phyloP scores from a whole-genome alignment of 1,140 invertebrate species.

The Venustaconcha ellipsiformis region DNA sequence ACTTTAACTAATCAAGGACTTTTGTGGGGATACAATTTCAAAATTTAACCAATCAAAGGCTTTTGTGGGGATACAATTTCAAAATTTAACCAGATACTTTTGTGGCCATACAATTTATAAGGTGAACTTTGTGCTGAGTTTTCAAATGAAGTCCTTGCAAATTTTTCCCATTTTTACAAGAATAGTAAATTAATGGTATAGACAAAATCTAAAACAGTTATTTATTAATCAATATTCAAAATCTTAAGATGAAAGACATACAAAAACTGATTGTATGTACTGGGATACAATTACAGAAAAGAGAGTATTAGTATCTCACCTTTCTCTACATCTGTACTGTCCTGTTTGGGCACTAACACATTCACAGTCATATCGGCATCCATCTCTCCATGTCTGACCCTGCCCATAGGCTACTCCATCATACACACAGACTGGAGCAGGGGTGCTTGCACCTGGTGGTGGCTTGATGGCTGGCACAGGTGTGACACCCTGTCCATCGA shows the following conservation, averaged over 20 bases:
- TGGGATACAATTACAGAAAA: neutral
- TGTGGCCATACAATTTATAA: no score
- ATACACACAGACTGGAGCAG: constrained; percentile 34
- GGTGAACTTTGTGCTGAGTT: no score
- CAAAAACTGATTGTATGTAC: neutral
- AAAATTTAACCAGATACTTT: no score
- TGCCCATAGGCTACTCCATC: constrained; percentile 39
- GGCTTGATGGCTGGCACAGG: neutral
- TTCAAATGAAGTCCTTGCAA: no score
- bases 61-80: no score
- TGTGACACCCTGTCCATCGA: constrained; percentile 30
- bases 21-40: no score
- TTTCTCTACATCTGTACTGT: constrained; percentile 54
- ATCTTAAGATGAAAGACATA: neutral
- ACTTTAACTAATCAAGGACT: no score
- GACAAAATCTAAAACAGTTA: neutral
- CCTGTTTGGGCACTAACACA: constrained; percentile 53
- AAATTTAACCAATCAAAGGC: no score
- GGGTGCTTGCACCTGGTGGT: neutral
- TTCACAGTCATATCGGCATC: constrained; percentile 46
- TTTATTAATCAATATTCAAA: neutral
- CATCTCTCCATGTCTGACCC: constrained; percentile 49
- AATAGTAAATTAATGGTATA: no score
- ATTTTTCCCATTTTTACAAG: no score
- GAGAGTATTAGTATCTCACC: constrained; percentile 26